phyloP scores from a whole-genome alignment of 2,797 vertebrate species.

The Yasuhikotakia modesta region DNA sequence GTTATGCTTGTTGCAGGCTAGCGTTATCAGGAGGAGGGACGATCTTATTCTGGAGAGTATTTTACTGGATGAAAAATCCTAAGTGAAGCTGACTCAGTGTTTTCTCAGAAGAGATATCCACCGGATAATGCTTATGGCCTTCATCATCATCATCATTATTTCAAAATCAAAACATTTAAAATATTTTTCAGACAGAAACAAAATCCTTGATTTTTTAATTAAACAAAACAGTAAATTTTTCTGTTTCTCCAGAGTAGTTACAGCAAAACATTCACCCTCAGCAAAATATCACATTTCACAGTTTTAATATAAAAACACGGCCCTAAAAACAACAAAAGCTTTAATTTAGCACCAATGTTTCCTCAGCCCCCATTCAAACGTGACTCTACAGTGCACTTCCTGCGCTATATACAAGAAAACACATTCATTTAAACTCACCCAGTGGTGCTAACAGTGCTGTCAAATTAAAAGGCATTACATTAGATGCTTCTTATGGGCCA shows the following conservation, averaged over 20 bases:
- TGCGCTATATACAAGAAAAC: background rate
- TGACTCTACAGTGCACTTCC: background rate
- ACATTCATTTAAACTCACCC: background rate
- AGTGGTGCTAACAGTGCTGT: background rate
- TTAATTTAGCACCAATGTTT: background rate
- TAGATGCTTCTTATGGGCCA: no score
- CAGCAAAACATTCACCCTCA: background rate
- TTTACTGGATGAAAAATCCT: no score
- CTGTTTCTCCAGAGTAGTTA: background rate
- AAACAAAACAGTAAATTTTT: constrained; percentile 16
- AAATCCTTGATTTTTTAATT: no score
- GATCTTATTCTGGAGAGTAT: no score
- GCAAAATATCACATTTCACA: background rate
- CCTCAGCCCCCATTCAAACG: background rate
- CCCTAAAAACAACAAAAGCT: background rate
- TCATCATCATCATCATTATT: constrained; percentile 1
- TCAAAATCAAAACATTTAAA: background rate
- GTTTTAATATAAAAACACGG: background rate
- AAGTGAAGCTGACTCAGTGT: no score
- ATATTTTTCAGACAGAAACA: background rate
- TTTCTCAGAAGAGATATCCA: no score
- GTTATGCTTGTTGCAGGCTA: no score
- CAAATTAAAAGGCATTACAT: background rate
- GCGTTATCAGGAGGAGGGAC: no score
- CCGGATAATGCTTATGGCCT: no score